phyloP scores from a whole-genome alignment of 1,140 invertebrate species.

The Drosophila pruinosa region DNA sequence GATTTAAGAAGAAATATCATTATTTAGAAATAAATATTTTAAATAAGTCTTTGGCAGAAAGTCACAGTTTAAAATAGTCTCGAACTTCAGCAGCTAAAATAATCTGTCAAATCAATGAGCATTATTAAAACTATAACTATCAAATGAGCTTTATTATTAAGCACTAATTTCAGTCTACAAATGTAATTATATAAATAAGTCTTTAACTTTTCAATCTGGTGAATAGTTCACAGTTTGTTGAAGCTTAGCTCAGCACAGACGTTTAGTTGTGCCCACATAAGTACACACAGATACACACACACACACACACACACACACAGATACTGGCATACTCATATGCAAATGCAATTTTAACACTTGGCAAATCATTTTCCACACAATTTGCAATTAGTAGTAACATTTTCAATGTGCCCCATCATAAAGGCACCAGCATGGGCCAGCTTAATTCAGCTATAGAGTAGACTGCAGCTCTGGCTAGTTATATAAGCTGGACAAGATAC shows the following conservation, averaged over 20 bases:
- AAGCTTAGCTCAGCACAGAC: not conserved
- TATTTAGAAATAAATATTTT: too few species aligned
- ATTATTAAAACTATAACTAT: too few species aligned
- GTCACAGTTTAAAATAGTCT: too few species aligned
- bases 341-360: slow-evolving; percentile 62
- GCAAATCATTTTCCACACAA: slow-evolving; percentile 77
- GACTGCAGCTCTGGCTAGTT: slow-evolving; percentile 35
- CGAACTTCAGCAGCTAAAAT: too few species aligned
- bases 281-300: slow-evolving; percentile 12
- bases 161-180: too few species aligned
- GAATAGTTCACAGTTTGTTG: too few species aligned
- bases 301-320: not conserved
- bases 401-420: slow-evolving; percentile 62
- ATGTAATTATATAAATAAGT: too few species aligned
- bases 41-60: too few species aligned
- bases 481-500: slow-evolving; percentile 63
- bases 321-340: slow-evolving; percentile 38
- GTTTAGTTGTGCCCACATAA: slow-evolving; percentile 11
- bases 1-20: too few species aligned
- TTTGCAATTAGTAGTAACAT: slow-evolving; percentile 74
- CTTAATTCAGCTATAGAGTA: not conserved
- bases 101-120: too few species aligned
- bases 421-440: slow-evolving; percentile 47
- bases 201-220: too few species aligned
- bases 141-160: too few species aligned